Evolutionary conservation across 64 coral and sea anemone species (phyloP).

Genomic region (Pachyseris speciosa): DNA sequence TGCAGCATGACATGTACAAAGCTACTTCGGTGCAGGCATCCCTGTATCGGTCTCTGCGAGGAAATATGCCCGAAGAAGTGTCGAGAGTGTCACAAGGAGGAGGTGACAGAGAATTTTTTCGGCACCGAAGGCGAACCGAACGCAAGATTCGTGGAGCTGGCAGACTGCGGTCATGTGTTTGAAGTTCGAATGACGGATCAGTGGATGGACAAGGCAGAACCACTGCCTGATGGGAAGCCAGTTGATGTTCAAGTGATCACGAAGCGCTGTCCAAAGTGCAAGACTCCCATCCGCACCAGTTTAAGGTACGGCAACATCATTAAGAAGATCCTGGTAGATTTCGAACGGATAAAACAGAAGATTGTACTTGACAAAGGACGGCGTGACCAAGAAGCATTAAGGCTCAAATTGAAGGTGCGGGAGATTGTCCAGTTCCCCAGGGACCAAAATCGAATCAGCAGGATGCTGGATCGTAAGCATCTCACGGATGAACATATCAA

Average conservation of each 20-base stretch:
- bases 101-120: no score
- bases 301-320: constrained; percentile 64
- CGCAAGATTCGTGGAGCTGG: constrained; percentile 40
- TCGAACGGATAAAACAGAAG: constrained; percentile 62
- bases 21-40: neutral
- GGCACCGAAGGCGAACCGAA: neutral
- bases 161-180: constrained; percentile 48
- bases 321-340: constrained; percentile 37
- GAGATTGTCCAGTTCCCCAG: no score
- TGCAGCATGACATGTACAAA: constrained; percentile 46
- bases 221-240: neutral
- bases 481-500: constrained; percentile 11
- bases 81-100: constrained; percentile 58
- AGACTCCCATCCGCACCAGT: constrained; percentile 25
- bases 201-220: constrained; percentile 53
- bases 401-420: no score
- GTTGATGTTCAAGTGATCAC: constrained; percentile 39
- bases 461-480: neutral
- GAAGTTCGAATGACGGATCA: constrained; percentile 40
- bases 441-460: neutral
- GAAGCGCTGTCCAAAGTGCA: constrained; percentile 60
- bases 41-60: constrained; percentile 54
- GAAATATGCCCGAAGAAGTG: constrained; percentile 62
- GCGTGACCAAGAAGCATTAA: no score
- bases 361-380: no score